These are phyloP conservation scores for Cuniculus paca DNA, from an alignment of 2,797 vertebrate genomes.

Conservation along the genomic window DNA sequence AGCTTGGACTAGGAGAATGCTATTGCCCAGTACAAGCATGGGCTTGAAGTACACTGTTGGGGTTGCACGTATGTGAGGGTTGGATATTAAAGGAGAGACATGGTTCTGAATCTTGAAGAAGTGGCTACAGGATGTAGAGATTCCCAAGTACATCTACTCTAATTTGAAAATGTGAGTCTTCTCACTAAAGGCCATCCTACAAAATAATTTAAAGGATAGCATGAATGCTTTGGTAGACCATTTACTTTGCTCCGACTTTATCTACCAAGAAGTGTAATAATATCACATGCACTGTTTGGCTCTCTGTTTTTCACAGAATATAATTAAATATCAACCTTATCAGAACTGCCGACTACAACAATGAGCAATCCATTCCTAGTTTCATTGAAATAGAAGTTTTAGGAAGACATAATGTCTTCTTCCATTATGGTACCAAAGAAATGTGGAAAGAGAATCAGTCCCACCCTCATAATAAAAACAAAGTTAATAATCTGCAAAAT, in stretches of 20 bases:
- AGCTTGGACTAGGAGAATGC: not conserved
- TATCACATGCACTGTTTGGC: not conserved
- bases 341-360: not conserved
- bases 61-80: not conserved
- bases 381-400: slow-evolving; percentile 12
- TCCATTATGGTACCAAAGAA: slow-evolving; percentile 17
- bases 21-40: not conserved
- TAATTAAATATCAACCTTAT: slow-evolving; percentile 16
- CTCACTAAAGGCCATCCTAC: not conserved
- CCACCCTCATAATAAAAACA: not conserved
- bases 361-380: not conserved
- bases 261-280: not conserved
- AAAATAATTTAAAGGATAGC: not conserved
- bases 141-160: not conserved
- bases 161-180: not conserved
- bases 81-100: not conserved
- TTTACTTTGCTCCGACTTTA: slow-evolving; percentile 11
- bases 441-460: not conserved
- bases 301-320: slow-evolving; percentile 2
- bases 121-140: not conserved
- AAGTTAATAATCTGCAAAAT: slow-evolving; percentile 1
- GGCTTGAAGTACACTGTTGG: not conserved
- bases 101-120: not conserved
- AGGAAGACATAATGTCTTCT: not conserved
- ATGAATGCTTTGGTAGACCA: not conserved